These are phyloP conservation scores for Ceraclea dissimilis DNA, from an alignment of 2,888 invertebrate genomes.

Conservation along the genomic window DNA sequence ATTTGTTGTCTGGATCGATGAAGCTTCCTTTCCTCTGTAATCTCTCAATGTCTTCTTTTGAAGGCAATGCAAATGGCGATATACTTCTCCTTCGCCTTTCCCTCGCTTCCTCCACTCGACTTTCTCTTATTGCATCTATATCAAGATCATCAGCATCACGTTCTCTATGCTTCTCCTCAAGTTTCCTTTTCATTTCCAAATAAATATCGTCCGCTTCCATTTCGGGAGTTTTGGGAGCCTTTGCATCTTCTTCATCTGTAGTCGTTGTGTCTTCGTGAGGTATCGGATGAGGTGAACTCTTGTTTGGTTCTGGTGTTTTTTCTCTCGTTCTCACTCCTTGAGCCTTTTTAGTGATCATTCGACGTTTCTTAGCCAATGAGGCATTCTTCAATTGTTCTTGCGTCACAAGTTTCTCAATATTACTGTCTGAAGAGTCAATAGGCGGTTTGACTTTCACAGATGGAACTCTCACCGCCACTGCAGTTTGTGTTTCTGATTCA, in stretches of 20 bases:
- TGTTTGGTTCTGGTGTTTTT: slow-evolving; percentile 45
- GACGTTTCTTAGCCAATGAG: slow-evolving; percentile 50
- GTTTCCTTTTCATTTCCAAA: slow-evolving; percentile 44
- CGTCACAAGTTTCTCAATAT: slow-evolving; percentile 31
- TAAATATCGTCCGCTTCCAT: slow-evolving; percentile 45
- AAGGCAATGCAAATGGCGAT: slow-evolving; percentile 45
- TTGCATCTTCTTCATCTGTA: slow-evolving; percentile 37
- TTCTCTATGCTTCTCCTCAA: slow-evolving; percentile 37
- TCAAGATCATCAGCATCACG: slow-evolving; percentile 45
- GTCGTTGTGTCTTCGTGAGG: slow-evolving; percentile 57
- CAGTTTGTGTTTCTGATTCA: slow-evolving; percentile 38
- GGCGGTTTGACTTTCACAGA: slow-evolving; percentile 31
- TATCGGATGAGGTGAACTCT: slow-evolving; percentile 36
- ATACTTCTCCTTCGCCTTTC: slow-evolving; percentile 46
- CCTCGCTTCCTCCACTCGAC: slow-evolving; percentile 39
- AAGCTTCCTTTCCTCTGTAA: slow-evolving; percentile 45
- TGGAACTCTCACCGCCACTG: slow-evolving; percentile 32
- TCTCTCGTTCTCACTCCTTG: slow-evolving; percentile 44
- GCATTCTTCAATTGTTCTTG: slow-evolving; percentile 45
- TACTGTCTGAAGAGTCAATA: slow-evolving; percentile 33
- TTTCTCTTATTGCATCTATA: slow-evolving; percentile 42
- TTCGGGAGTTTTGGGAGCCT: slow-evolving; percentile 37
- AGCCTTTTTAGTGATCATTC: slow-evolving; percentile 52
- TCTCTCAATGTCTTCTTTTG: slow-evolving; percentile 36
- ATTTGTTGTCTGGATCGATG: slow-evolving; percentile 44